Conservation (phyloP, 2,113 vertebrate species). For the Actenoides lindsayi region DNA sequence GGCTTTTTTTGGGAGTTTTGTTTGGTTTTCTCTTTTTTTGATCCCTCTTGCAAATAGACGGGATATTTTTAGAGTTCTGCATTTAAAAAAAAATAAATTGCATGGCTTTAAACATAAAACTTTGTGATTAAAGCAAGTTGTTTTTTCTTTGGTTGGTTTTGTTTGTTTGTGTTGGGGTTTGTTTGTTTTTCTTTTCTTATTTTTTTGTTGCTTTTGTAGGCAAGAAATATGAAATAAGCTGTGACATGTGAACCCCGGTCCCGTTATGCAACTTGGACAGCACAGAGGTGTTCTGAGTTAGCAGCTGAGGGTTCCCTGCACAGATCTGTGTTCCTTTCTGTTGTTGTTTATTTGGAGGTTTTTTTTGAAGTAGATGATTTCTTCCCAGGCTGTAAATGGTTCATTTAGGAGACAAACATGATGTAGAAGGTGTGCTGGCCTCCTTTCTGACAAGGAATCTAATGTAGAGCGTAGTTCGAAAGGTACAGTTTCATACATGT, state of each 20-base stretch:
- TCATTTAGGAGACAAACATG: neutral
- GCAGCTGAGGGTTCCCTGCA: neutral
- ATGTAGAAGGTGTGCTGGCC: neutral
- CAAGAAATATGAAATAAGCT: neutral
- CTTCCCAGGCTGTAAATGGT: neutral
- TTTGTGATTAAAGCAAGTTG: neutral
- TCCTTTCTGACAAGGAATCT: neutral
- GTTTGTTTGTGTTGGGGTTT: too few relatives aligned
- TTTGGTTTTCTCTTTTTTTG: neutral
- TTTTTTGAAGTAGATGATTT: neutral
- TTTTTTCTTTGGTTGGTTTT: too few relatives aligned
- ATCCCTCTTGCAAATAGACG: neutral
- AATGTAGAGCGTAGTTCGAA: rapidly evolving
- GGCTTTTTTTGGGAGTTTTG: neutral
- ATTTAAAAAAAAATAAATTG: neutral
- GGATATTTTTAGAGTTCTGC: neutral
- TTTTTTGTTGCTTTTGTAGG: neutral
- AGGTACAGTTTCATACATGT: rapidly evolving
- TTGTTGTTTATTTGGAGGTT: neutral
- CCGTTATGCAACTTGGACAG: neutral
- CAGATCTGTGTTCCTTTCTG: neutral
- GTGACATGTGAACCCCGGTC: neutral
- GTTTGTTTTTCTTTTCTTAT: too few relatives aligned
- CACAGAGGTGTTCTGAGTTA: neutral
- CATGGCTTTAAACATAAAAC: neutral